Percentiles rank a stretch among this genome's conserved stretches.
These are phyloP conservation scores for Melanotaenia pygmaea DNA, from an alignment of 2,797 vertebrate genomes.

Conservation along the genomic window DNA sequence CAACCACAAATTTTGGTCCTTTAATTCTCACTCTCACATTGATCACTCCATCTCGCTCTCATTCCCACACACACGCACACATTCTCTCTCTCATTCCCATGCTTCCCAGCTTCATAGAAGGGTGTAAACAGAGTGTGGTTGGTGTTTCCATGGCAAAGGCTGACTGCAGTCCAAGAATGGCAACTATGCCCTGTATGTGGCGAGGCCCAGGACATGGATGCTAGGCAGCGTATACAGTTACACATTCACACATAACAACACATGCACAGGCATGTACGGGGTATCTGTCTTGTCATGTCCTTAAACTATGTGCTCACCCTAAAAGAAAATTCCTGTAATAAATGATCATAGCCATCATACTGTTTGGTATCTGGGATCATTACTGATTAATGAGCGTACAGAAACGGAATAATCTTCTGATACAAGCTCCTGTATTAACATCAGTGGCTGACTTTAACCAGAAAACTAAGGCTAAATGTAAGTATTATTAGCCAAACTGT, in stretches of 20 bases:
- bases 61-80: slow-evolving; percentile 34
- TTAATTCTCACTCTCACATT: slow-evolving; percentile 30
- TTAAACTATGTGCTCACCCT: neutral
- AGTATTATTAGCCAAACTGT: neutral
- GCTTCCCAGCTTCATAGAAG: slow-evolving; percentile 77
- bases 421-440: neutral
- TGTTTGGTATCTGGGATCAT: neutral
- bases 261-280: slow-evolving; percentile 33
- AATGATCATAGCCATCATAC: neutral
- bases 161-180: slow-evolving; percentile 82
- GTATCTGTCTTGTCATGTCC: slow-evolving; percentile 19
- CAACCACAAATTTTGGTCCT: slow-evolving; percentile 55
- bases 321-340: neutral
- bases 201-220: slow-evolving; percentile 64
- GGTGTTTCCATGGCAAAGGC: slow-evolving; percentile 83
- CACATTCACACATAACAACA: slow-evolving; percentile 30
- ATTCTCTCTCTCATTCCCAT: slow-evolving; percentile 70
- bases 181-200: slow-evolving; percentile 78
- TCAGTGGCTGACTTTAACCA: neutral
- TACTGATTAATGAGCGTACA: neutral
- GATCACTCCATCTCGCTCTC: slow-evolving; percentile 20
- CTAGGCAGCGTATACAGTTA: slow-evolving; percentile 64
- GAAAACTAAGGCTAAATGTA: neutral
- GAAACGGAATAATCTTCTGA: neutral
- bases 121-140: slow-evolving; percentile 76